Base-by-base conservation (phyloP, 2,113 vertebrate genomes). In the Columba janthina region DNA sequence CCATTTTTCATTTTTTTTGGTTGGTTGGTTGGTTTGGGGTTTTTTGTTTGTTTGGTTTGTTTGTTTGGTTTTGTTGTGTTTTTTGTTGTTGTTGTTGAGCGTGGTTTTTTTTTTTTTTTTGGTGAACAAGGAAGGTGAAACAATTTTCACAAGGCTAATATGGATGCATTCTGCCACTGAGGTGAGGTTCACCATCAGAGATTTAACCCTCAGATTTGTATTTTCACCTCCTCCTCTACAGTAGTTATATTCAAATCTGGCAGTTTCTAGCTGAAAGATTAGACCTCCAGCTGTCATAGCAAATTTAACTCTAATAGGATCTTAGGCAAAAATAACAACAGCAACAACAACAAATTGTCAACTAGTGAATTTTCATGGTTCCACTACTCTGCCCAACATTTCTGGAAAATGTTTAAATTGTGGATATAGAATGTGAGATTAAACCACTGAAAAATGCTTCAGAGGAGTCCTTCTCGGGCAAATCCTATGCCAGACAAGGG, bases 301-400 rank as follows among this genome's bases (percentile, higher is more conserved):
- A 96, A 96, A 94, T 96, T 96, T 85, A 92, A 88, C 90, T 96
- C 76, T 96, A 94, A 97, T 84, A 92, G 71, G 83, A 94, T 91
- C 74, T 93, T 91, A 57, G 71, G 71, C 67, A 95, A 90, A 96
- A 95, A 81, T 94, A 93, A 90, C 36, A 74, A 77, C 81, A 78
- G 12, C 58, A 89, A 72, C 20, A 82, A 24, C 81, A 89, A 94
- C 44, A 85, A 96, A 94, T 81, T 75, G 65, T 84, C 69, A 73
- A 84, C 8, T 5, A 78, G 89, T 91, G 90, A 90, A 60, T 97
- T 90, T 95, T 71, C 65, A 69, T 86, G 60, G 86, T 96, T 97
- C 86, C 61, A 78, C 80, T 94, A 75, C 73, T 78, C 61, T 89
- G 73, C 61, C 57, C 57, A 75, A 40, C 40, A 36, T 69, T 95